Evolutionary conservation across 1,140 invertebrate genomes (phyloP), one percentile per base, ranked within the genome.

Genomic region (Aphaenogaster ashmeadi): DNA sequence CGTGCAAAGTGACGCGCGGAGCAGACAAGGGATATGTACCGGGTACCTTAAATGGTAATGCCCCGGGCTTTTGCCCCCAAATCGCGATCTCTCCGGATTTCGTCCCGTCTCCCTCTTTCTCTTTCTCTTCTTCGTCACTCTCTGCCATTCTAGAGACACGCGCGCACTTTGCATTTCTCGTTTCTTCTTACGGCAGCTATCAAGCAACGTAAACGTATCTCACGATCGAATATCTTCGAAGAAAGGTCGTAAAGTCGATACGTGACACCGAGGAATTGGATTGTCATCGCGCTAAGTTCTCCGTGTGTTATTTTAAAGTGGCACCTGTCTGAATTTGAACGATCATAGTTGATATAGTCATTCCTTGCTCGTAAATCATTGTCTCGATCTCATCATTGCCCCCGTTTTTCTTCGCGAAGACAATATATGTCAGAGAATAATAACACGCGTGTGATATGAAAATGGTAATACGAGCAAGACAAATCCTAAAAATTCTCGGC

Each of bases 21-120:
- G 83, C 41, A 87, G 66, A 75, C 71, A 64, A 74, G 60, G 71
- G 72, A 86, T 79, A 84, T 81, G 56, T 78, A 60, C 69, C 54
- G 74, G 88, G 83, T 90, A 75, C 91, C 88, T 90, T 92, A 92
- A 92, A 92, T 91, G 91, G 91, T 78, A 90, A 86, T 92, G 91
- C 88, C 90, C 72, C 72, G 60, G 72, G 74, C 67, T 79, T 77
- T 27, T 88, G 88, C 87, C 91, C 90, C 71, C 87, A 75, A 69
- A 91, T 91, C 77, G 79, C 54, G 83, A 89, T 90, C 84, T 89
- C 66, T 58, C 54, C 47, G 58, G 52, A 83, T 87, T 87, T 86
- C 58, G 8, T 66, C 33, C 21, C 36, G 27, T 81, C 66, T 85
- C 56, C 66, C 60, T 71, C 41, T 79, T 44, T 18, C 62, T 41